Conservation (phyloP, 2,113 vertebrate species). For the Channa argus region DNA sequence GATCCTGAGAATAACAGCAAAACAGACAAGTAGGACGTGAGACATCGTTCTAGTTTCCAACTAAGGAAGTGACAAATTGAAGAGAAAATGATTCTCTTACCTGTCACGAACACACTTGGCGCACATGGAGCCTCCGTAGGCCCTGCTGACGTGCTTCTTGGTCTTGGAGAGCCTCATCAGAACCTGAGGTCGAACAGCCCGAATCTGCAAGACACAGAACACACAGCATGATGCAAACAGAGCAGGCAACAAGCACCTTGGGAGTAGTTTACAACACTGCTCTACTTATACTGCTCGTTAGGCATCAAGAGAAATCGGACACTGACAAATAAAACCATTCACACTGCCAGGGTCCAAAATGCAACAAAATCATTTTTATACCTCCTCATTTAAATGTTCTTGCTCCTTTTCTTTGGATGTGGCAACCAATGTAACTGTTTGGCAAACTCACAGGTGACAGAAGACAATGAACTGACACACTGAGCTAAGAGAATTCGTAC, state of each 20-base stretch:
- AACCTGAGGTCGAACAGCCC: conserved; percentile 96
- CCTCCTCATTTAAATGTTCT: too few relatives aligned
- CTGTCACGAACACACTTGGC: conserved; percentile 98
- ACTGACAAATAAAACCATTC: too few relatives aligned
- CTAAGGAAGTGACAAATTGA: background rate
- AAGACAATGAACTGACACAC: too few relatives aligned
- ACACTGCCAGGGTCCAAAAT: too few relatives aligned
- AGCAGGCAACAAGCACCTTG: background rate
- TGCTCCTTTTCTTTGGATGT: too few relatives aligned
- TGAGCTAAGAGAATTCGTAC: too few relatives aligned
- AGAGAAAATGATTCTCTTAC: conserved; percentile 71
- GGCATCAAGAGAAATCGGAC: too few relatives aligned
- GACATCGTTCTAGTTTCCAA: background rate
- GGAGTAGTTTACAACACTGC: too few relatives aligned
- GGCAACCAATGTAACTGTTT: too few relatives aligned
- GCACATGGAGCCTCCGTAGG: conserved; percentile 99
- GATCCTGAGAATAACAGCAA: conserved; percentile 85
- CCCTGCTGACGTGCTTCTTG: conserved; percentile 97
- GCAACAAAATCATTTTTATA: too few relatives aligned
- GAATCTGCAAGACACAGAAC: conserved; percentile 82
- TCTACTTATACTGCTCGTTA: too few relatives aligned
- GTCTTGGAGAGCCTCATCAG: conserved; percentile 99
- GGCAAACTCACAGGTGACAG: too few relatives aligned
- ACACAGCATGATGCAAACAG: background rate
- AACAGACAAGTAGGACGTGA: background rate